Percentiles rank a stretch among this genome's conserved stretches.
phyloP scores from a whole-genome alignment of 2,113 vertebrate species.

The Bos javanicus region DNA sequence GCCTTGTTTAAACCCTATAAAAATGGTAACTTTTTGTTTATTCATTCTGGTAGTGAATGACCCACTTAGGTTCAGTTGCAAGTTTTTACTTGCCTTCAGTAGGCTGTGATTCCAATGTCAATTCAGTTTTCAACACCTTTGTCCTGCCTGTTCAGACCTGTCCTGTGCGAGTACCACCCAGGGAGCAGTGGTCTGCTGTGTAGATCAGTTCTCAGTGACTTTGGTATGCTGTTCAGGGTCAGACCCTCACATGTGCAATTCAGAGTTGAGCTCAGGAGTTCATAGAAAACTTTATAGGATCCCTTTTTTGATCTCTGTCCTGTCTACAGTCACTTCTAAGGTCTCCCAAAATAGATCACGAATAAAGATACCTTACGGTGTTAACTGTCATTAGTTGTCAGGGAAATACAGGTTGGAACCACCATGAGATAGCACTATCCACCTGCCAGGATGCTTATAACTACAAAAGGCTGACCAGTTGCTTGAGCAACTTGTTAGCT shows the following conservation, averaged over 20 bases:
- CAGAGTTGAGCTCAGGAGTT: background rate
- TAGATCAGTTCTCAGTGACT: background rate
- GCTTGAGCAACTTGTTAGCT: background rate
- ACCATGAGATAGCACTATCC: background rate
- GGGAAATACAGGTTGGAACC: constrained; percentile 11
- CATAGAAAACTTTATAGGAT: background rate
- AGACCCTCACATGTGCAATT: background rate
- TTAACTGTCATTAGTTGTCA: background rate
- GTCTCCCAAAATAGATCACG: background rate
- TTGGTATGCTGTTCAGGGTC: background rate
- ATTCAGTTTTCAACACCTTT: background rate
- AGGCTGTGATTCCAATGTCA: background rate
- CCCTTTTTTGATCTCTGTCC: background rate
- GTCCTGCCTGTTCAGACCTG: background rate
- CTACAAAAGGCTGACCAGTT: background rate
- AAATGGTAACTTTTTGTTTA: background rate
- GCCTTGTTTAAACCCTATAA: background rate
- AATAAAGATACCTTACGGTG: background rate
- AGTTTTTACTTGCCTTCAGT: background rate
- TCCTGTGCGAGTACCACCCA: background rate
- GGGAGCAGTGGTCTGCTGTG: background rate
- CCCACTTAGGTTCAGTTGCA: background rate
- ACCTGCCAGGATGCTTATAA: background rate
- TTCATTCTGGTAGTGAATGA: background rate
- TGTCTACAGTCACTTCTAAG: background rate